Conservation (phyloP, 2,797 vertebrate species). For the Rhinophrynus dorsalis region DNA sequence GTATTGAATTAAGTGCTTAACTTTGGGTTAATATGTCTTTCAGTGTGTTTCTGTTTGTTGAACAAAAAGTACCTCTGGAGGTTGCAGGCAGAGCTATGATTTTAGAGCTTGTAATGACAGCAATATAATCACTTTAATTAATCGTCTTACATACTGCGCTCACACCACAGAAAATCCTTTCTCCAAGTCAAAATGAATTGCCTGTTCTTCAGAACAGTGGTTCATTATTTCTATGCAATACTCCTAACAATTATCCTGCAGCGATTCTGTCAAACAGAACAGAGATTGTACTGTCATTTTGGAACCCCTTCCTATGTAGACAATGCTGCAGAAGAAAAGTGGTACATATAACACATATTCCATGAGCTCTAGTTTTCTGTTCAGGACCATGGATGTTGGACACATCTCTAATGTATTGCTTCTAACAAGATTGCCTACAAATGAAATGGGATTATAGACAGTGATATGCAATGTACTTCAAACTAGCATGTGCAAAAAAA, state of each 20-base stretch:
- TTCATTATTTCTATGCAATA: conserved; percentile 3
- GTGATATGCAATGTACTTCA: no score
- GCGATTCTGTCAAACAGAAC: not conserved
- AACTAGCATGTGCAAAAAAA: no score
- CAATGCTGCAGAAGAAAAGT: not conserved
- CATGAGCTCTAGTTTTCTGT: no score
- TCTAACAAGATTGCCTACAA: no score
- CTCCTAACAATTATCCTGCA: not conserved
- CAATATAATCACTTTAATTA: conserved; percentile 23
- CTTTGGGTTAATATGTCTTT: no score
- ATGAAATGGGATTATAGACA: no score
- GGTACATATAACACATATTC: no score
- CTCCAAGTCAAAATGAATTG: conserved; percentile 23
- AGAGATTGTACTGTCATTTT: not conserved
- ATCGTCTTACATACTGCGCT: conserved; percentile 17
- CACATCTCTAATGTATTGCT: no score
- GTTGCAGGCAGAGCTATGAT: not conserved
- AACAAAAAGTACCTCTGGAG: not conserved
- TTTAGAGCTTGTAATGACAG: conserved; percentile 13
- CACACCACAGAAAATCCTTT: conserved; percentile 3
- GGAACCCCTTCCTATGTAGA: not conserved
- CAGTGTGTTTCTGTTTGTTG: no score
- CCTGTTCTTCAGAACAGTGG: conserved; percentile 33
- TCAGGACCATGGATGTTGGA: no score
- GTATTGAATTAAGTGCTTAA: no score